phyloP scores from a whole-genome alignment of 2,113 vertebrate genomes.

The Oceanites oceanicus region DNA sequence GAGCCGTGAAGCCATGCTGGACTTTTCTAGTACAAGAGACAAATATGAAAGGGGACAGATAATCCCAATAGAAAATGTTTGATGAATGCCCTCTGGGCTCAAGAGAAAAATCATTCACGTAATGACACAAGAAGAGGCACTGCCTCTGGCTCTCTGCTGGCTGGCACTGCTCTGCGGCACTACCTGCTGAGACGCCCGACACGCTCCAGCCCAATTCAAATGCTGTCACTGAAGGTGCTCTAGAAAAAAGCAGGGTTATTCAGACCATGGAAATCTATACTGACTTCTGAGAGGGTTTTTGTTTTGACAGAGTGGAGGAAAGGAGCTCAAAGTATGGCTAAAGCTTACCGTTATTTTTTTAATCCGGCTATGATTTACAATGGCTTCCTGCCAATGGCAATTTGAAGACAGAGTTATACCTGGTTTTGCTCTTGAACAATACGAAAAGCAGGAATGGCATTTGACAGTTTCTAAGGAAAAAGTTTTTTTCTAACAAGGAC shows the following conservation, averaged over 20 bases:
- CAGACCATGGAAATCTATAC: not conserved
- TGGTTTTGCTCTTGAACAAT: constrained; percentile 1
- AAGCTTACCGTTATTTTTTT: not conserved
- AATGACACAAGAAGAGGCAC: not conserved
- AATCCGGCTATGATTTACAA: not conserved
- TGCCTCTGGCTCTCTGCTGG: not conserved
- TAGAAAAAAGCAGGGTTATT: not conserved
- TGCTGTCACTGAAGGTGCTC: not conserved
- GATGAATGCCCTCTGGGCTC: not conserved
- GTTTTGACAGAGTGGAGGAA: not conserved
- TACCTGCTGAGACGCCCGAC: rapidly evolving
- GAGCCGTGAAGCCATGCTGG: not conserved
- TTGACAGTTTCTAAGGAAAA: constrained; percentile 1
- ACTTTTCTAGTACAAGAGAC: not conserved
- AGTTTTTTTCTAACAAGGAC: not conserved
- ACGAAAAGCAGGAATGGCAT: not conserved
- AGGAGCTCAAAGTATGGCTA: not conserved
- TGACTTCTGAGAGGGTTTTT: not conserved
- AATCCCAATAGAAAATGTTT: not conserved
- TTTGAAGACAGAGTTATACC: constrained; percentile 6
- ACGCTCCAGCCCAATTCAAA: rapidly evolving
- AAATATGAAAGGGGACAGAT: not conserved
- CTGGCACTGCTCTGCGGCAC: not conserved
- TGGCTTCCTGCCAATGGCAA: constrained; percentile 16
- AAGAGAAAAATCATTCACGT: not conserved